These are phyloP conservation scores for Enteromius radiatus DNA, from an alignment of 2,797 vertebrate species.

Conservation along the genomic window DNA sequence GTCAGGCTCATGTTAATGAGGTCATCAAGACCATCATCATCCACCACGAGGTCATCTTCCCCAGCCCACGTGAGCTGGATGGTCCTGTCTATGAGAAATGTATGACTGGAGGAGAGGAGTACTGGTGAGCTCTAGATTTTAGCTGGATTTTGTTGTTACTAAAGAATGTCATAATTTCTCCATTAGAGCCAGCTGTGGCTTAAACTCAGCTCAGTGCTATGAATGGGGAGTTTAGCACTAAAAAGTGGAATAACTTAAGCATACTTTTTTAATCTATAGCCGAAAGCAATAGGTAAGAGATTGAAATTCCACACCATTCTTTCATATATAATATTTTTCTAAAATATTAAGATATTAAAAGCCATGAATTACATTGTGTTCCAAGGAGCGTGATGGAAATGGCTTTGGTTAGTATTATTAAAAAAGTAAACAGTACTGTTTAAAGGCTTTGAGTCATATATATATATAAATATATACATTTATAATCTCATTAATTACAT, in stretches of 20 bases:
- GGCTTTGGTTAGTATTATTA: not conserved
- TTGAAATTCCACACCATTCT: not conserved
- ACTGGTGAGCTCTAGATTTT: conserved; percentile 84
- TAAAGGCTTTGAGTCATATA: not conserved
- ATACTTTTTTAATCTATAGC: conserved; percentile 18
- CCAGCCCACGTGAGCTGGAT: conserved; percentile 88
- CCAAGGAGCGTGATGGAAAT: not conserved
- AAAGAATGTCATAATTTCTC: conserved; percentile 33
- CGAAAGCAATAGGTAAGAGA: not conserved
- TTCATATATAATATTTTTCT: not conserved
- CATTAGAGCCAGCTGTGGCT: conserved; percentile 21
- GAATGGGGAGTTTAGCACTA: conserved; percentile 26
- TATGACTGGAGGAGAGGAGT: conserved; percentile 97
- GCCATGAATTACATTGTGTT: not conserved
- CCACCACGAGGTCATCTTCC: conserved; percentile 95
- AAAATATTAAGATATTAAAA: not conserved
- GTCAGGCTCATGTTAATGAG: conserved; percentile 98
- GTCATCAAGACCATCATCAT: conserved; percentile 97
- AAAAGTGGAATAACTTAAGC: conserved; percentile 6
- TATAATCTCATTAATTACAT: not conserved
- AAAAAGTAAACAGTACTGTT: not conserved
- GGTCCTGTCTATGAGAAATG: conserved; percentile 98
- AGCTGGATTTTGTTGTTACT: conserved; percentile 34
- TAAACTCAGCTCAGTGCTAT: conserved; percentile 37
- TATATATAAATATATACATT: no score